Evolutionary conservation across 2,888 invertebrate species (phyloP).

Genomic region (Synergus umbraculus): DNA sequence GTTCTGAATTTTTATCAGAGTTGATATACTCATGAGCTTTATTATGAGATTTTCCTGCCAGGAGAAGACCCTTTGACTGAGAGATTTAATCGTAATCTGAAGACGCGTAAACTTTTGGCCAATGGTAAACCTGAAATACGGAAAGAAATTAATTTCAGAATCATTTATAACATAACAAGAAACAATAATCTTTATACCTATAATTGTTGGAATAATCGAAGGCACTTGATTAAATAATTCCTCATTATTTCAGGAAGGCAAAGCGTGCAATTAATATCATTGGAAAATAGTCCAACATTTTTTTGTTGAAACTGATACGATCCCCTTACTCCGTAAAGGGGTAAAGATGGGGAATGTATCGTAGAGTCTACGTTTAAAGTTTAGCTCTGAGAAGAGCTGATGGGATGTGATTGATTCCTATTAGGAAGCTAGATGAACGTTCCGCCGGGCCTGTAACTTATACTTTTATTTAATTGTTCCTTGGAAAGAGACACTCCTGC

Average conservation of each 20-base stretch:
- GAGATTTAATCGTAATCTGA: slow-evolving; percentile 76
- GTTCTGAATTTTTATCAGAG: slow-evolving; percentile 49
- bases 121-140: slow-evolving; percentile 63
- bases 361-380: no score
- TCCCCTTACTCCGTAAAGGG: no score
- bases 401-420: no score
- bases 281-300: no score
- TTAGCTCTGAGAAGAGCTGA: no score
- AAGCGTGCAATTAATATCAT: no score
- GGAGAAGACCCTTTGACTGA: slow-evolving; percentile 74
- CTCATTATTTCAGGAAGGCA: neutral
- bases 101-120: slow-evolving; percentile 64
- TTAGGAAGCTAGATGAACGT: no score
- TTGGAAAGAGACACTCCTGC: no score
- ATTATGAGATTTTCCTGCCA: slow-evolving; percentile 46
- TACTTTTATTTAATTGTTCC: no score
- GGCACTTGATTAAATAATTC: neutral
- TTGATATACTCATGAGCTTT: slow-evolving; percentile 60
- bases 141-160: slow-evolving; percentile 29
- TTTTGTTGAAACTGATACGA: no score
- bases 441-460: no score
- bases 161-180: slow-evolving; percentile 9
- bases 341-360: no score
- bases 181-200: slow-evolving; percentile 13
- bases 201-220: slow-evolving; percentile 10